phyloP scores from a whole-genome alignment of 2,113 vertebrate species.

The Vimba vimba region DNA sequence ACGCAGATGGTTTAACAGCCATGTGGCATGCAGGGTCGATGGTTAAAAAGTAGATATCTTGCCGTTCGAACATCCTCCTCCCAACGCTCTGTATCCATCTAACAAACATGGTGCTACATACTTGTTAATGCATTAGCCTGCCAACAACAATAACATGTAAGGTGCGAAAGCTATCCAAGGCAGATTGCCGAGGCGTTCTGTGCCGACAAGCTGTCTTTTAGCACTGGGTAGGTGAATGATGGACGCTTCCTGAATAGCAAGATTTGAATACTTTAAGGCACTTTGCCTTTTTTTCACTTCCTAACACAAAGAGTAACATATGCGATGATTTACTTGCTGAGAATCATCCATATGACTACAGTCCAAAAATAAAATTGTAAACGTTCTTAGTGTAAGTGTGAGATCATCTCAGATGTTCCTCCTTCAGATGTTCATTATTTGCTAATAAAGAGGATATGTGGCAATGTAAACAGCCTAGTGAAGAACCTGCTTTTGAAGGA shows the following conservation, averaged over 20 bases:
- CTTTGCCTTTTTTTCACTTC: constrained; percentile 4
- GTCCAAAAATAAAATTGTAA: constrained; percentile 29
- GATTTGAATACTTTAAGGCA: constrained; percentile 14
- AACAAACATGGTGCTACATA: constrained; percentile 48
- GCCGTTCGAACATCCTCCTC: constrained; percentile 40
- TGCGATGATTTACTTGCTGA: constrained; percentile 57
- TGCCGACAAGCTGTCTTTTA: constrained; percentile 55
- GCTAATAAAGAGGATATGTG: constrained; percentile 5
- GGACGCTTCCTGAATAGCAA: constrained; percentile 37
- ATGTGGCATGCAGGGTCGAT: constrained; percentile 3
- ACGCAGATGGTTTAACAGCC: constrained; percentile 33
- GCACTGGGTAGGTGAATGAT: constrained; percentile 38
- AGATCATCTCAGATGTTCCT: constrained; percentile 21
- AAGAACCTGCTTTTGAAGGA: constrained; percentile 25
- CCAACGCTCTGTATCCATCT: constrained; percentile 44
- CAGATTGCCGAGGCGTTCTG: constrained; percentile 50
- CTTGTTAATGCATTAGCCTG: constrained; percentile 59
- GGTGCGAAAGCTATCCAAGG: constrained; percentile 51
- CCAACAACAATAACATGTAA: constrained; percentile 57
- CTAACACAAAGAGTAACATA: constrained; percentile 43
- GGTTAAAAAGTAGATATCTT: constrained; percentile 49
- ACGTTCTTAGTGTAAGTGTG: constrained; percentile 4
- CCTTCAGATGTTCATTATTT: constrained; percentile 5
- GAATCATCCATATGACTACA: constrained; percentile 36
- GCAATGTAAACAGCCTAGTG: constrained; percentile 33